Percentiles rank a stretch among this genome's conserved stretches.
These are phyloP conservation scores for Ephestia elutella DNA, from an alignment of 1,140 invertebrate species.

Conservation along the genomic window DNA sequence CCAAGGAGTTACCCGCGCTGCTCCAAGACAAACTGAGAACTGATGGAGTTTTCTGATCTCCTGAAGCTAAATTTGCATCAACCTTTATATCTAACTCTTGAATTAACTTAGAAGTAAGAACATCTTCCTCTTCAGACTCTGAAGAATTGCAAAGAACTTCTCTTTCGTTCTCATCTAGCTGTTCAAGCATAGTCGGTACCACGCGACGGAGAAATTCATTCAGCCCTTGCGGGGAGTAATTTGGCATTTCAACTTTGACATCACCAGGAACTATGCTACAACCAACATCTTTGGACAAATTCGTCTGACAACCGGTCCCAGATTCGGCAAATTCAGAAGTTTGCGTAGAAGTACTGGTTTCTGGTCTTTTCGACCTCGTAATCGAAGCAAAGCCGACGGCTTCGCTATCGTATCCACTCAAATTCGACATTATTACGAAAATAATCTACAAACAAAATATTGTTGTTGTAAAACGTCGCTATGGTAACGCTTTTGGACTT, in stretches of 20 bases:
- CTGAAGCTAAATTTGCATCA: slow-evolving; percentile 30
- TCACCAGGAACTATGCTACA: slow-evolving; percentile 36
- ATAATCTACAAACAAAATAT: too few species aligned
- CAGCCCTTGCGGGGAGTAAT: slow-evolving; percentile 45
- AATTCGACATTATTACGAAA: slow-evolving; percentile 35
- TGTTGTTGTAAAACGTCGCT: too few species aligned
- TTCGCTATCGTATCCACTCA: slow-evolving; percentile 61
- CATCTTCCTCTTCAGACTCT: slow-evolving; percentile 58
- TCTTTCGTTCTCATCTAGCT: slow-evolving; percentile 42
- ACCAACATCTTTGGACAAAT: slow-evolving; percentile 32
- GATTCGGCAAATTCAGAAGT: slow-evolving; percentile 43
- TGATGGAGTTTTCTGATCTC: slow-evolving; percentile 35
- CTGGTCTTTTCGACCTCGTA: slow-evolving; percentile 18
- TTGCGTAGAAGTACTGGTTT: slow-evolving; percentile 37
- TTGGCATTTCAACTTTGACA: slow-evolving; percentile 29
- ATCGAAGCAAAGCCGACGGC: slow-evolving; percentile 51
- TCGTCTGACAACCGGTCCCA: slow-evolving; percentile 39
- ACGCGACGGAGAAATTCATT: slow-evolving; percentile 55
- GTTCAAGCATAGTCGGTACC: slow-evolving; percentile 52
- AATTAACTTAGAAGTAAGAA: slow-evolving; percentile 34
- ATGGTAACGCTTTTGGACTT: too few species aligned
- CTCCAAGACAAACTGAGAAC: slow-evolving; percentile 53
- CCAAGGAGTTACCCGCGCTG: slow-evolving; percentile 51
- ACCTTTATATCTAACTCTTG: slow-evolving; percentile 43
- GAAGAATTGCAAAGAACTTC: slow-evolving; percentile 46